Base-by-base conservation (phyloP, 2,113 vertebrate genomes). In the Scortum barcoo region DNA sequence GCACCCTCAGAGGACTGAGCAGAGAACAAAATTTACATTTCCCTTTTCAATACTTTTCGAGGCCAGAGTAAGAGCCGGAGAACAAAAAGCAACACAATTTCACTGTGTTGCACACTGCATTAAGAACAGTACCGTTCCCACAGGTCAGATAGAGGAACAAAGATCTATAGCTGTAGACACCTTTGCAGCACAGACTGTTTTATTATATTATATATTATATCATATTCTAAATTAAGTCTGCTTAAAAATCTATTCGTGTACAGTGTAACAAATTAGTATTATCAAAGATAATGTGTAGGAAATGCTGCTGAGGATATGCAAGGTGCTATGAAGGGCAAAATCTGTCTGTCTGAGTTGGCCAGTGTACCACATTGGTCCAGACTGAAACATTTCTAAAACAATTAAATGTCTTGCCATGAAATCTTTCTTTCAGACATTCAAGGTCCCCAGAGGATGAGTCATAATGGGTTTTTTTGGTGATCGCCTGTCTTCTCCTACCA, bases 21-120 rank as follows among this genome's bases (percentile, higher is more conserved):
- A 22, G 51, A 84, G 84, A 87, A 69, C 62, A 60, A 58, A 69
- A 81, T 91, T 72, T 80, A 83, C 74, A 80, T 78, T 80, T 87
- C 48, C 26, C 62, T 73, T 57, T 63, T 63, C 36, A 19, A 66
- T 67, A 54, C 26, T 51, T 80, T 77, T 75, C 51, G 70, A 81
- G 65, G 70, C 51, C 42, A 58, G 36, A 40, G 28, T 46, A 57
- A 56, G 7, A 24, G 28, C 22, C 24, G 54, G 58, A 13, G 38
- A 72, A 24, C 67, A 48, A 58, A 60, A 42, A 68, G 62, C n/a
- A 77, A 28, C 50, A 16, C 36, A 50, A 70, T 53, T 61, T 0
- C 44, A 56, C 60, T 50, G 24, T 58, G 44, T 22, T 83, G 61
- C 19, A 63, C 42, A 24, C 53, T 33, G 24, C 5, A 76, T 9